Percentiles rank a stretch among this genome's conserved stretches.
These are phyloP conservation scores for Cyclina sinensis DNA, from an alignment of 1,140 invertebrate species.

Conservation along the genomic window DNA sequence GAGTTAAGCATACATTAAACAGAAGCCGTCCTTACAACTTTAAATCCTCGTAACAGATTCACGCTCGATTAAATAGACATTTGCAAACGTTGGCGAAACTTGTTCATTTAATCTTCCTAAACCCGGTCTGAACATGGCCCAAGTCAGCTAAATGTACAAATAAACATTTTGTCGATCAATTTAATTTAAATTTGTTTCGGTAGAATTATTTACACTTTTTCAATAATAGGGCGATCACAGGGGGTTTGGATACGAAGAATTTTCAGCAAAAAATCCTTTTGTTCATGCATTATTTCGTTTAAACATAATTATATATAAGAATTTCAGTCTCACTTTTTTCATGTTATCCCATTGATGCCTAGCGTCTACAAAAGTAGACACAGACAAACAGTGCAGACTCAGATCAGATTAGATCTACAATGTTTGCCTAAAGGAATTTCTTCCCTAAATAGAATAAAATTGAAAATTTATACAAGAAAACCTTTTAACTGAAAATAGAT, in stretches of 20 bases:
- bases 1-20: conserved; percentile 51
- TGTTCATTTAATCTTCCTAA: conserved; percentile 57
- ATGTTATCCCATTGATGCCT: too few relatives aligned
- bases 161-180: conserved; percentile 57
- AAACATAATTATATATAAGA: too few relatives aligned
- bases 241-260: not conserved
- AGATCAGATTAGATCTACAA: too few relatives aligned
- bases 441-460: too few relatives aligned
- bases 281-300: too few relatives aligned
- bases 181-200: conserved; percentile 35
- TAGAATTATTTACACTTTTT: conserved; percentile 29
- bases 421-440: too few relatives aligned
- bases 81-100: conserved; percentile 57
- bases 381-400: too few relatives aligned
- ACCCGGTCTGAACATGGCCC: conserved; percentile 43
- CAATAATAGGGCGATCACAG: not conserved
- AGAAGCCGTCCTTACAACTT: conserved; percentile 36
- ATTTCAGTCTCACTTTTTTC: too few relatives aligned
- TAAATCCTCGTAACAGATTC: conserved; percentile 47
- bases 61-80: conserved; percentile 61
- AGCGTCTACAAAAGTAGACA: too few relatives aligned
- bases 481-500: too few relatives aligned
- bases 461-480: too few relatives aligned
- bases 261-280: too few relatives aligned
- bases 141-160: conserved; percentile 60